Base-by-base conservation (phyloP, 2,888 invertebrate species). In the Cepaea hortensis region DNA sequence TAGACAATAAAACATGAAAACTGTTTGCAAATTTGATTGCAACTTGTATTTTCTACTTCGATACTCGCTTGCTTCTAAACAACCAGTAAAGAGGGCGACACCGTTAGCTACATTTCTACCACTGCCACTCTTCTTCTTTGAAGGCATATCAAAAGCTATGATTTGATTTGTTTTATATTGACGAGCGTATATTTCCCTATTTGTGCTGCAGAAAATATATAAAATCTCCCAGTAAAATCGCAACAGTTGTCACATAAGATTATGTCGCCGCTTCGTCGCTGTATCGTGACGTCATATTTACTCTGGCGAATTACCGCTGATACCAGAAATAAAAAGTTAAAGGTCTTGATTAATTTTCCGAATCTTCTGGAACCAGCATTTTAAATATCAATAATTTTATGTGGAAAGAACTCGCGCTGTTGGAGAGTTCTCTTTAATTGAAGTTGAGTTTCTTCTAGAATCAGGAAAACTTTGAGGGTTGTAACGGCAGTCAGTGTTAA, bases 281-380 rank as follows among this genome's bases (percentile, higher is more conserved):
- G 55, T 11, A 46, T 23, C n/a, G 50, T 84, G 84, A 85, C 85
- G 81, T 85, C 81, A 85, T 35, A 72, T 77, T 77, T 48, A 46
- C 81, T 23, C 80, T 46, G 46, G 81, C n/a, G 85, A 85, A 81
- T 85, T 85, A 85, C 85, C 35, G 73, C 81, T 70, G 85, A 79
- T 72, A 77, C 84, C 50, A 84, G 75, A 76, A 68, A 73, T 62
- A 72, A 75, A 85, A 80, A 55, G 85, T 85, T 85, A 85, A 73
- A 85, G 85, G 85, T 85, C 81, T 81, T 81, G 72, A 85, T 85
- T 85, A 85, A 85, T 85, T 81, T 81, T 85, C 79, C 80, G 85
- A 85, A 85, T 50, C 81, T 85, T 85, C 85, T 81, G 65, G 85
- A 85, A 85, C 68, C 81, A 73, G 81, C 61, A 79, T 68, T 85